Conservation (phyloP, 2,888 invertebrate genomes). For the Lydus trimaculatus region DNA sequence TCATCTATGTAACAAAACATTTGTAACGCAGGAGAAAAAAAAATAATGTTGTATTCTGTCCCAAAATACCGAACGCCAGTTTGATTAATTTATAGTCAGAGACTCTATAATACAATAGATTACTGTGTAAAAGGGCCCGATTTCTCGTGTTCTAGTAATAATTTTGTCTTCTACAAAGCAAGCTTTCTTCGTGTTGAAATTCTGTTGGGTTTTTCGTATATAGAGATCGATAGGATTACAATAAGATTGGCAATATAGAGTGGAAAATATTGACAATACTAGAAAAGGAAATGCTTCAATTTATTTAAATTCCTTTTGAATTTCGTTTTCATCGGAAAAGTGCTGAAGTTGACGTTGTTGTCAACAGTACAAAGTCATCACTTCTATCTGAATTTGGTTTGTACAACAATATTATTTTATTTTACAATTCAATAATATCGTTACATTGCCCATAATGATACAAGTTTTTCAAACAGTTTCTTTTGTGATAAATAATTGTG, state of each 20-base stretch:
- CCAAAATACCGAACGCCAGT: not conserved
- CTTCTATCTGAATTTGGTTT: not conserved
- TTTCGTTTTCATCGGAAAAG: not conserved
- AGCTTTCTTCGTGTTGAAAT: not conserved
- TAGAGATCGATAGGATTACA: not conserved
- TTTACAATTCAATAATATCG: not conserved
- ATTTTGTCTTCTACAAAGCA: not conserved
- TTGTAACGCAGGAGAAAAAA: too few species aligned
- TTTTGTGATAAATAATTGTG: not conserved
- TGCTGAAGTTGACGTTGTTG: not conserved
- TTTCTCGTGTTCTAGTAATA: not conserved
- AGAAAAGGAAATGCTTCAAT: slow-evolving; percentile 1
- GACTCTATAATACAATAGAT: not conserved
- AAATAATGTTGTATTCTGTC: not conserved
- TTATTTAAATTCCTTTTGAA: slow-evolving; percentile 1
- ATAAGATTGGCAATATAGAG: not conserved
- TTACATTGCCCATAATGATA: not conserved
- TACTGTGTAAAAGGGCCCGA: not conserved
- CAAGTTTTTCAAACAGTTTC: not conserved
- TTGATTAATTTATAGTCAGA: not conserved
- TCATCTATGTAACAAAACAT: not conserved
- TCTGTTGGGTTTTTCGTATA: not conserved
- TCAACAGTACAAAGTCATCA: not conserved
- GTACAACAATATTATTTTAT: not conserved
- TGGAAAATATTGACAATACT: not conserved